Percentiles rank a stretch among this genome's conserved stretches.
phyloP scores from a whole-genome alignment of 1,140 invertebrate species.

The Pseudomyrmex sp. region DNA sequence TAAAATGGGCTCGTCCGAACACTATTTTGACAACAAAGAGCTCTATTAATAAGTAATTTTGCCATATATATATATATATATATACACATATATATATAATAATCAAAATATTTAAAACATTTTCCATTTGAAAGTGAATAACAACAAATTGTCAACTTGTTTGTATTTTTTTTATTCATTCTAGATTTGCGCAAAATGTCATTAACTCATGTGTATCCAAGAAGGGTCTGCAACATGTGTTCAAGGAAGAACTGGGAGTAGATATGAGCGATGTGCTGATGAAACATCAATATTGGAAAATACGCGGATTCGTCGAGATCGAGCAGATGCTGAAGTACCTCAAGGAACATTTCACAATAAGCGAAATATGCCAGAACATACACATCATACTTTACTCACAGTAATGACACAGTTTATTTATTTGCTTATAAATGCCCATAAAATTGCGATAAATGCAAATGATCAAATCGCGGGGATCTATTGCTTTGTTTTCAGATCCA shows the following conservation, averaged over 20 bases:
- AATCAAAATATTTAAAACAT: background rate
- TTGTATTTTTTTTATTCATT: slow-evolving; percentile 55
- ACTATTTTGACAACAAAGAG: slow-evolving; percentile 81
- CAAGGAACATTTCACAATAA: slow-evolving; percentile 79
- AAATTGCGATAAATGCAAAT: background rate
- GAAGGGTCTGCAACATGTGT: slow-evolving; percentile 79
- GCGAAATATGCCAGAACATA: slow-evolving; percentile 86
- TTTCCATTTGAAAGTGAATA: too few relatives aligned
- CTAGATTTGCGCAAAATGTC: slow-evolving; percentile 57
- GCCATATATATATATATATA: background rate
- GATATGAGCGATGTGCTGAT: slow-evolving; percentile 79
- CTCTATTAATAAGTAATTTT: slow-evolving; percentile 78
- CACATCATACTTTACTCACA: slow-evolving; percentile 76
- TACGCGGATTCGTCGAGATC: slow-evolving; percentile 84
- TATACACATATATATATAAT: too few relatives aligned
- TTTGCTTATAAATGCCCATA: background rate
- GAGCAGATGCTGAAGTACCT: slow-evolving; percentile 84
- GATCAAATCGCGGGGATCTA: background rate
- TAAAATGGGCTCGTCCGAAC: slow-evolving; percentile 84
- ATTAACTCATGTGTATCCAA: slow-evolving; percentile 72
- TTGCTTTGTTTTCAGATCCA: slow-evolving; percentile 75
- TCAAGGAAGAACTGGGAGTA: slow-evolving; percentile 74
- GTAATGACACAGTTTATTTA: slow-evolving; percentile 48
- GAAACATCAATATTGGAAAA: slow-evolving; percentile 86
- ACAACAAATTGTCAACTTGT: background rate